These are phyloP conservation scores for Heloderma charlesbogerti DNA, from an alignment of 2,113 vertebrate genomes.

Conservation along the genomic window DNA sequence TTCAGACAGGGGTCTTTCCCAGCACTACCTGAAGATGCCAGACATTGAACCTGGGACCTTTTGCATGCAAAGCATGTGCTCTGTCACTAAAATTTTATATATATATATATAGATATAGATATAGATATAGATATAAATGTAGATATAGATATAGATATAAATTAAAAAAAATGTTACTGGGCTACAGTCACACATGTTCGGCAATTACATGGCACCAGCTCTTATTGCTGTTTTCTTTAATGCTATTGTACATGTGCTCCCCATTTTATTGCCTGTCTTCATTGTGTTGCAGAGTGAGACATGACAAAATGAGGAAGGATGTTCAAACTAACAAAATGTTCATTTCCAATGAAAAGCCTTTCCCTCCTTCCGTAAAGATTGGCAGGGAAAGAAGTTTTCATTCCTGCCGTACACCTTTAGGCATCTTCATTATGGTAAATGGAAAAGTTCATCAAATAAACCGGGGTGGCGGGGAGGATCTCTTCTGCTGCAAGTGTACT, in stretches of 20 bases:
- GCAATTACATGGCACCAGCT: background rate
- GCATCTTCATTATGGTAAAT: conserved; percentile 13
- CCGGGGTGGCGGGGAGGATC: background rate
- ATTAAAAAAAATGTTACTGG: background rate
- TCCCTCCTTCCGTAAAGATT: background rate
- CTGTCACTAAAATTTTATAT: no score
- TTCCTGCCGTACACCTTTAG: conserved; percentile 17
- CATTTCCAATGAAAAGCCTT: background rate
- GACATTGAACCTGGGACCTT: background rate
- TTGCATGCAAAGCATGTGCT: background rate
- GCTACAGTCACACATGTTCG: background rate
- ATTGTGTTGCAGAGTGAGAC: background rate
- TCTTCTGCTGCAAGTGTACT: conserved; percentile 7
- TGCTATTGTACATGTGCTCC: background rate
- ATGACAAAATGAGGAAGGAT: conserved; percentile 40
- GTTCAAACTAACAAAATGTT: conserved; percentile 27
- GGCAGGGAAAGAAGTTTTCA: background rate
- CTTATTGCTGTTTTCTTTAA: background rate
- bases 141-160: no score
- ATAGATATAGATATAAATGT: no score
- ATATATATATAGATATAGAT: no score
- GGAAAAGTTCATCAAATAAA: background rate
- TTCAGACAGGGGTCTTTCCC: background rate
- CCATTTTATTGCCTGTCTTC: conserved; percentile 26
- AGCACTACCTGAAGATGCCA: background rate